Evolutionary conservation across 2,113 vertebrate species (phyloP), one percentile per base, ranked within the genome.

Genomic region (Clarias batrachus): DNA sequence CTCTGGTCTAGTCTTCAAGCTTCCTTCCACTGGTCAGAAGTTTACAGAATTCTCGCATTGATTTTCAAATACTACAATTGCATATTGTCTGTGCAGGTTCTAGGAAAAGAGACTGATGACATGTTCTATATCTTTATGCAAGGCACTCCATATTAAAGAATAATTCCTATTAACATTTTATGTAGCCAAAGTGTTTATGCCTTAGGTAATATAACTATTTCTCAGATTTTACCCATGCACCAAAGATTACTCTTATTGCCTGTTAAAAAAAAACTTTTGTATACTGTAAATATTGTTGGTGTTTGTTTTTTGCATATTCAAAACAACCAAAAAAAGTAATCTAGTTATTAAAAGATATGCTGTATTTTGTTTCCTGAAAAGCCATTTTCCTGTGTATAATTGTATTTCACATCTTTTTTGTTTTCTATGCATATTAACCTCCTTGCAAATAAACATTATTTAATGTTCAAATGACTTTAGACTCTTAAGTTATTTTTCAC

Each of bases 1-100:
- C 97, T 88, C 95, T 96, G 92, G 97, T 99, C 90, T 99, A 94
- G 90, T 66, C 63, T 48, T 85, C 21, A 3, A n/a, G 25, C 23
- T 81, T 81, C 21, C 30, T 60, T 62, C 33, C 71, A 74, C 5
- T 74, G 68, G 33, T 83, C 54, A 52, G 17, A 57, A 27, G 52
- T 30, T 27, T 74, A 27, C 54, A 56, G 37, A 65, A 21, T 48
- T 66, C 6, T 66, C 54, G 30, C 37, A 65, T 52, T 13, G 16
- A 48, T 17, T 57, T 56, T 17, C 17, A 48, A 23, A 74, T 12
- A 48, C 73, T 27, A n/a, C 9, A 52, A 16, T 11, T 54, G 17
- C 17, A 33, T 80, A 12, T 3, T 37, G 9, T 59, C n/a, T 7
- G 12, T 79, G n/a, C 54, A 10, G 2, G 27, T 10, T 59, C 8